A percentile compares a stretch with the other conserved stretches of the same genome.
Evolutionary conservation across 53 echinoderm and acorn worm species (phyloP).

Genomic region (Crossaster papposus): DNA sequence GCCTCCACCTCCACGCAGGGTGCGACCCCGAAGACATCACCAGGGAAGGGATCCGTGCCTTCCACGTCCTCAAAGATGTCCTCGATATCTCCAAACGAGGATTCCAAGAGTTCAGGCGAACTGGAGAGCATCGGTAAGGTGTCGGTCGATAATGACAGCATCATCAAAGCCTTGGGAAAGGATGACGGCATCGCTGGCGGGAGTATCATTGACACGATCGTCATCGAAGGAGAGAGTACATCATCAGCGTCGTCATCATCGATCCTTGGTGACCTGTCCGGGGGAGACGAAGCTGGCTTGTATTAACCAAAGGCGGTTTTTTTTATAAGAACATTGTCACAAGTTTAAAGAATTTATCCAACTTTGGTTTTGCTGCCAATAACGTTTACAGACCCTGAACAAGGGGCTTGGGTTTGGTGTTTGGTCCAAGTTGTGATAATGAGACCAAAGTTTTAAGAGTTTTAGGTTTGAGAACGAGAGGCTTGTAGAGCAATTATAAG

Average conservation of each 20-base stretch:
- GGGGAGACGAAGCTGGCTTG: slow-evolving; percentile 51
- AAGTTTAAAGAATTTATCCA: neutral
- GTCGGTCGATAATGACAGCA: slow-evolving; percentile 32
- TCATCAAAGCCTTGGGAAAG: slow-evolving; percentile 43
- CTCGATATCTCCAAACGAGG: neutral
- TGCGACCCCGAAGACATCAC: neutral
- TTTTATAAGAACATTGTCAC: neutral
- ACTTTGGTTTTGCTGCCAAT: neutral
- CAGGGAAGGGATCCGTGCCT: neutral
- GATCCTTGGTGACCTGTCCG: slow-evolving; percentile 42
- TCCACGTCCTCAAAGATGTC: neutral
- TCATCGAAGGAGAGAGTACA: slow-evolving; percentile 53
- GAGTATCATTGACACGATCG: slow-evolving; percentile 46
- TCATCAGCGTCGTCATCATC: slow-evolving; percentile 46
- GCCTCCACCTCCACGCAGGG: slow-evolving; percentile 50
- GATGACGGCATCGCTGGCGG: too few relatives aligned
- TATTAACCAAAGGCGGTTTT: slow-evolving; percentile 6
- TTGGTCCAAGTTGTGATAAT: too few relatives aligned
- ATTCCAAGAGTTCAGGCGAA: neutral
- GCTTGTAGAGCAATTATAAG: too few relatives aligned
- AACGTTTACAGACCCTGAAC: too few relatives aligned
- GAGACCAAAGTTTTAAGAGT: too few relatives aligned
- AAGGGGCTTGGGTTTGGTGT: too few relatives aligned
- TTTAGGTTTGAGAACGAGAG: too few relatives aligned
- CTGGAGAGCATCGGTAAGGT: slow-evolving; percentile 43